phyloP scores from a whole-genome alignment of 2,113 vertebrate genomes.

The Triplophysa dalaica region DNA sequence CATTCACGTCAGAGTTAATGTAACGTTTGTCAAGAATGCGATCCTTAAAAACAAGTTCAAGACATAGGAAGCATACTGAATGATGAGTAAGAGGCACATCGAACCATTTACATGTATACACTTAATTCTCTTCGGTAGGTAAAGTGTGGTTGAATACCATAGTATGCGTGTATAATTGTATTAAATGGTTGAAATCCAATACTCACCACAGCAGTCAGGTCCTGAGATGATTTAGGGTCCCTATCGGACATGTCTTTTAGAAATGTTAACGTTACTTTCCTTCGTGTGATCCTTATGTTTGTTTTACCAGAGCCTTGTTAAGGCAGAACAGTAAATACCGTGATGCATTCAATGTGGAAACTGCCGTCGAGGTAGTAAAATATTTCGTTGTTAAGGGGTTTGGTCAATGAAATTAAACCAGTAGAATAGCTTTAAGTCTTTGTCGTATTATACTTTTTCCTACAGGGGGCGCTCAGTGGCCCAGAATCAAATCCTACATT shows the following conservation, averaged over 20 bases:
- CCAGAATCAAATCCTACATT: not conserved
- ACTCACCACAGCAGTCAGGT: slow-evolving; percentile 92
- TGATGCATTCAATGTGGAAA: slow-evolving; percentile 22
- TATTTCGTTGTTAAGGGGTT: slow-evolving; percentile 17
- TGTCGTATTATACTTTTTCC: not conserved
- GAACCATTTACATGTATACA: not conserved
- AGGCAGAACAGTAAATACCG: not conserved
- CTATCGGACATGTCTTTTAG: slow-evolving; percentile 82
- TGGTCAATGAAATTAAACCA: slow-evolving; percentile 17
- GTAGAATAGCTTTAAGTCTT: not conserved
- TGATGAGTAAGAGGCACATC: not conserved
- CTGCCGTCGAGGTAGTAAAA: not conserved
- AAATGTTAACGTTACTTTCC: not conserved
- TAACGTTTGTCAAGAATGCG: not conserved
- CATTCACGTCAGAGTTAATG: not conserved
- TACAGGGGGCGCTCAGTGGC: slow-evolving; percentile 13
- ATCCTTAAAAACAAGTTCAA: not conserved
- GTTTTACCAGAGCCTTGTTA: not conserved
- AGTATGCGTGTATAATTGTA: not conserved
- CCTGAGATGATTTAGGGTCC: slow-evolving; percentile 91
- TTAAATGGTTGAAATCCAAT: not conserved
- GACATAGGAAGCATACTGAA: not conserved
- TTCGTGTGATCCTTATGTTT: not conserved
- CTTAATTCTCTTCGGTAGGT: not conserved
- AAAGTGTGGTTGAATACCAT: not conserved